These are phyloP conservation scores for Drosophila prosaltans DNA, from an alignment of 1,140 invertebrate species.

Conservation along the genomic window DNA sequence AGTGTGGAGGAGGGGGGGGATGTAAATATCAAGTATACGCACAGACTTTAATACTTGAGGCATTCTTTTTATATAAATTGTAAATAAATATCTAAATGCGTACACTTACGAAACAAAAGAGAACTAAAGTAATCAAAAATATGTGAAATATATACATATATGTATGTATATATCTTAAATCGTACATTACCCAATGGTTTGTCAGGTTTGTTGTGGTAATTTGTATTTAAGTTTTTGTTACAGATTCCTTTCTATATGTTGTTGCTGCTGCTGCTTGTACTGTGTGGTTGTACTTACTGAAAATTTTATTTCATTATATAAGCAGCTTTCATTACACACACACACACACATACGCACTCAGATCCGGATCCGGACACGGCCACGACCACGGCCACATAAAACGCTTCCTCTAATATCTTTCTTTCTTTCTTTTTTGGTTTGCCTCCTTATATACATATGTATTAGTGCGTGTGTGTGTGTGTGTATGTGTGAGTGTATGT, in stretches of 20 bases:
- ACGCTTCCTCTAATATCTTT: not conserved
- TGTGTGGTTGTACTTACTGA: slow-evolving; percentile 12
- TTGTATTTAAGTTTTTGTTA: slow-evolving; percentile 52
- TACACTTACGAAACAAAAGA: not conserved
- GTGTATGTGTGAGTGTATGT: slow-evolving; percentile 17
- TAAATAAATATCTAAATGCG: not conserved
- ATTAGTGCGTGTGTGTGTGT: not conserved
- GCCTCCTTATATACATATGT: slow-evolving; percentile 4
- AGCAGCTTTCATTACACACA: slow-evolving; percentile 47
- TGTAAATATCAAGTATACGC: not conserved
- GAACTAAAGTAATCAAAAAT: not conserved
- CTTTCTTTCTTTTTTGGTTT: not conserved
- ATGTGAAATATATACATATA: not conserved
- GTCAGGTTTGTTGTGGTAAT: slow-evolving; percentile 30
- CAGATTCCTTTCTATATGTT: slow-evolving; percentile 10
- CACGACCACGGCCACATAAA: not conserved
- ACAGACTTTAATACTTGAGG: not conserved
- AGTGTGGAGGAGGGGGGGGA: too few relatives aligned
- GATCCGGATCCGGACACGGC: not conserved
- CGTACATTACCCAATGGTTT: not conserved
- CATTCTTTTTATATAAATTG: not conserved
- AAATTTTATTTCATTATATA: slow-evolving; percentile 56
- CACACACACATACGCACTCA: not conserved
- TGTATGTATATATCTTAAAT: not conserved
- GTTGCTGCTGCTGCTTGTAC: slow-evolving; percentile 8